These are phyloP conservation scores for Ichneumoninae sp. DNA, from an alignment of 2,888 invertebrate species.

Conservation along the genomic window DNA sequence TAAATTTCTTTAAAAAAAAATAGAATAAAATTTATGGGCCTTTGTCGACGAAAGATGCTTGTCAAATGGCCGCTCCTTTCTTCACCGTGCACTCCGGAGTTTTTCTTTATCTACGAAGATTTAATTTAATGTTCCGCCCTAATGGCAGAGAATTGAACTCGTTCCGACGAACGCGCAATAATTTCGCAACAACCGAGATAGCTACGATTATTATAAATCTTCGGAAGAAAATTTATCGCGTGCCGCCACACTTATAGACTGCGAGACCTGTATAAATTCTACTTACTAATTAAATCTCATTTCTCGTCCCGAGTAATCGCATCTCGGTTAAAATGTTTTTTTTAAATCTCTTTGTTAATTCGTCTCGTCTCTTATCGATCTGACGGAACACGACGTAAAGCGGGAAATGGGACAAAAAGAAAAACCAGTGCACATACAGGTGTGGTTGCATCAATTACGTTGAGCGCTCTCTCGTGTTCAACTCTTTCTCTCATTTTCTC, in stretches of 20 bases:
- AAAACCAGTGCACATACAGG: not conserved
- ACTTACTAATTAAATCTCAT: slow-evolving; percentile 15
- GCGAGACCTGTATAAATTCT: not conserved
- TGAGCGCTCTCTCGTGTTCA: slow-evolving; percentile 38
- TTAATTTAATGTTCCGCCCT: not conserved
- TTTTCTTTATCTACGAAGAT: no score
- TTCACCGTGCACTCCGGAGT: no score
- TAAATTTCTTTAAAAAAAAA: no score
- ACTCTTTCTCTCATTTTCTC: slow-evolving; percentile 59
- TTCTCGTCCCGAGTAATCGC: slow-evolving; percentile 4
- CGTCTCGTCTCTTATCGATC: slow-evolving; percentile 24
- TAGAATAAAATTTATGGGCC: no score
- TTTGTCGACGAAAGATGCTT: no score
- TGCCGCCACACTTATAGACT: not conserved
- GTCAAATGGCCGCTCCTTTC: no score
- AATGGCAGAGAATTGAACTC: not conserved
- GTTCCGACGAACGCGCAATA: not conserved
- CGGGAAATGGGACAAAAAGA: not conserved
- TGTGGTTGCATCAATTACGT: slow-evolving; percentile 64
- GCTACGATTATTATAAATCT: slow-evolving; percentile 9
- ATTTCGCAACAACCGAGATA: not conserved
- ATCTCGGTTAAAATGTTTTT: not conserved
- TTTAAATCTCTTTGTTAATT: slow-evolving; percentile 44
- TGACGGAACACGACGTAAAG: slow-evolving; percentile 14
- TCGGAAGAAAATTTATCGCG: not conserved